A percentile compares a stretch with the other conserved stretches of the same genome.
Conservation (phyloP, 1,140 invertebrate genomes). For the Sitobion miscanthi region DNA sequence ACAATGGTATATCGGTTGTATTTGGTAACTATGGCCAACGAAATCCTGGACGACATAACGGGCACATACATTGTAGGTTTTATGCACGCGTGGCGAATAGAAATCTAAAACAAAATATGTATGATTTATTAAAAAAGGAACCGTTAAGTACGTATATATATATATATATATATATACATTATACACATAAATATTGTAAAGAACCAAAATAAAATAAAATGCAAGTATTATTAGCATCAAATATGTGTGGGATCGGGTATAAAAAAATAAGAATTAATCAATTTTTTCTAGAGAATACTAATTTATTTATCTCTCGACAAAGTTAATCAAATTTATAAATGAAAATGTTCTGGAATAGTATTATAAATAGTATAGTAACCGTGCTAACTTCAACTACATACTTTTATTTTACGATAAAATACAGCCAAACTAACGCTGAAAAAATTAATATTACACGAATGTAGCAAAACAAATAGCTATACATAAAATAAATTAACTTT, state of each 20-base stretch:
- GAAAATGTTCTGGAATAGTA: neutral
- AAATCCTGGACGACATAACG: neutral
- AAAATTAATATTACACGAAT: neutral
- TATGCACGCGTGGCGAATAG: neutral
- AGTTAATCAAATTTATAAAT: neutral
- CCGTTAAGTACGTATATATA: neutral
- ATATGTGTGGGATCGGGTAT: neutral
- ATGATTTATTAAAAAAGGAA: conserved; percentile 17
- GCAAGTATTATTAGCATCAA: neutral
- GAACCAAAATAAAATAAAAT: neutral
- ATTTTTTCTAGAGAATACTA: neutral
- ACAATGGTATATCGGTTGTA: neutral
- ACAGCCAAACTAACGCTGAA: neutral
- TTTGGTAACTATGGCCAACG: neutral
- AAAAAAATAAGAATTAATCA: neutral
- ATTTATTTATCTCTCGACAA: neutral
- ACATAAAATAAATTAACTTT: neutral
- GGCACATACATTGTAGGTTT: neutral
- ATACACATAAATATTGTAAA: neutral
- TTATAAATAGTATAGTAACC: neutral
- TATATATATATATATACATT: neutral
- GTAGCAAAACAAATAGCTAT: neutral
- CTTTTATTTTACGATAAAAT: neutral
- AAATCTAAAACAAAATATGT: neutral
- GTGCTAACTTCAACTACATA: neutral